phyloP scores from a whole-genome alignment of 1,140 invertebrate species.

The Temnothorax curvispinosus region DNA sequence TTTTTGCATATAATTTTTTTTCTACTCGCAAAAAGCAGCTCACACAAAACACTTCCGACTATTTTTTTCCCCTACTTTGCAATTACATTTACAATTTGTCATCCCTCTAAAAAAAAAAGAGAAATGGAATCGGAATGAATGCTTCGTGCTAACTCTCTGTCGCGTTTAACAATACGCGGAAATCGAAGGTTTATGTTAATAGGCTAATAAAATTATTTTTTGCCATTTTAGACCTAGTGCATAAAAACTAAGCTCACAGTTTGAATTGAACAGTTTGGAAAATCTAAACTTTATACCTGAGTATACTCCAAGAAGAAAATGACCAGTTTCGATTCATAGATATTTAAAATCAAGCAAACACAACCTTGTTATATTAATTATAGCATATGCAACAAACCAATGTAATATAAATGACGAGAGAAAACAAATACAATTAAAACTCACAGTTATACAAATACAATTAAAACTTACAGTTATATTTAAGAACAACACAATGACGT shows the following conservation, averaged over 20 bases:
- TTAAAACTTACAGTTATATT: not conserved
- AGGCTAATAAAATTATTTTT: conserved; percentile 15
- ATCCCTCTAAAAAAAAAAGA: not conserved
- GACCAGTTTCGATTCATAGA: not conserved
- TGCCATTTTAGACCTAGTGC: not conserved
- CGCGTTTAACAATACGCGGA: conserved; percentile 9
- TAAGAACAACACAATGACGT: not conserved
- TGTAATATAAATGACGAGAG: not conserved
- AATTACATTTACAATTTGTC: conserved; percentile 1
- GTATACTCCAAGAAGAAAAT: not conserved
- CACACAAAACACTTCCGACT: not conserved
- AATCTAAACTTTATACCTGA: conserved; percentile 5
- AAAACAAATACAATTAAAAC: not conserved
- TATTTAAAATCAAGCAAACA: not conserved
- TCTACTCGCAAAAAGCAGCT: not conserved
- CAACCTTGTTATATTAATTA: not conserved
- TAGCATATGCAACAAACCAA: not conserved
- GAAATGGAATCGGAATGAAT: not conserved
- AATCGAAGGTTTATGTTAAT: conserved; percentile 2
- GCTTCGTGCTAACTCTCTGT: not conserved
- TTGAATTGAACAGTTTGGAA: not conserved
- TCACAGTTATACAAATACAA: not conserved
- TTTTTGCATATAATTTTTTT: conserved; percentile 36
- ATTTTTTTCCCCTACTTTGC: not conserved
- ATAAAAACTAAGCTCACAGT: not conserved